These are phyloP conservation scores for Penaeus monodon DNA, from an alignment of 2,888 invertebrate genomes.

Conservation along the genomic window DNA sequence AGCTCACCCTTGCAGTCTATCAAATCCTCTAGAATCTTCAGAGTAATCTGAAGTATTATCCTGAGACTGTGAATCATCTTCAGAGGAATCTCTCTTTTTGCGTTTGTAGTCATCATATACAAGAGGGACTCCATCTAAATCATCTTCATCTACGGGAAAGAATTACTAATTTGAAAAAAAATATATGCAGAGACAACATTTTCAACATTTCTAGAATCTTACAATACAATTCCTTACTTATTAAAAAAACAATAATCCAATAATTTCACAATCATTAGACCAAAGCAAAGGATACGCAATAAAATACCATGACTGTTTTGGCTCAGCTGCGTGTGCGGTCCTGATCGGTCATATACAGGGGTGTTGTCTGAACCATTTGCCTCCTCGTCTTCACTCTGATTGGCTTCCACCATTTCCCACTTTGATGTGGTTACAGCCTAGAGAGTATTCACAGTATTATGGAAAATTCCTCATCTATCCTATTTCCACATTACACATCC, in stretches of 20 bases:
- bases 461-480: not conserved
- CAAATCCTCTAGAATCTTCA: conserved; percentile 60
- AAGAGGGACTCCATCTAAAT: conserved; percentile 75
- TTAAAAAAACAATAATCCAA: not conserved
- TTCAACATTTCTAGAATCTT: too few species aligned
- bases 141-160: conserved; percentile 69
- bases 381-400: conserved; percentile 66
- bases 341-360: conserved; percentile 62
- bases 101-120: conserved; percentile 64
- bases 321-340: conserved; percentile 37
- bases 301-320: conserved; percentile 51
- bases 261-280: not conserved
- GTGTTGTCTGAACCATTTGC: conserved; percentile 60
- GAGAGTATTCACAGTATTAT: conserved; percentile 67
- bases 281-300: not conserved
- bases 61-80: conserved; percentile 58
- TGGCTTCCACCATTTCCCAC: conserved; percentile 84
- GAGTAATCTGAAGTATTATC: conserved; percentile 62
- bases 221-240: not conserved
- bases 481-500: too few species aligned
- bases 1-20: conserved; percentile 62
- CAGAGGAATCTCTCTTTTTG: conserved; percentile 54
- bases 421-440: conserved; percentile 89
- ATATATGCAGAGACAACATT: not conserved
- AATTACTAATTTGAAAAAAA: conserved; percentile 67